Base-by-base conservation (phyloP, 2,888 invertebrate genomes). In the Megamerina dolium region DNA sequence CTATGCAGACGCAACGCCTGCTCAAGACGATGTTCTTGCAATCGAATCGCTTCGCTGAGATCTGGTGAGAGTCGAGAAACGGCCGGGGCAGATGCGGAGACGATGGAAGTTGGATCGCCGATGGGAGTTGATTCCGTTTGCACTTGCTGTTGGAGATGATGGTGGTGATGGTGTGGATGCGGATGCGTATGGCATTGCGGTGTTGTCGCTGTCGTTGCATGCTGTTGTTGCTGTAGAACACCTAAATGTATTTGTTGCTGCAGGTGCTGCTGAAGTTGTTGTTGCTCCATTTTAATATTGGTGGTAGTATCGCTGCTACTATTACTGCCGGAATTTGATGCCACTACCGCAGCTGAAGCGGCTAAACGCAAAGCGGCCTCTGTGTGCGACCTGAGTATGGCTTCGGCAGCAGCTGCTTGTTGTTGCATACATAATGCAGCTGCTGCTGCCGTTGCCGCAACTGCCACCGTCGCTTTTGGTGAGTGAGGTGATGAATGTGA, bases 321-420 rank as follows among this genome's bases (percentile, higher is more conserved):
- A 27, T 4, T 29, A 14, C 9, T 18, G 10, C 27, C 34, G 10
- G 19, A 50, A 23, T 46, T 56, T 14, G 60, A 60, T 8, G 73
- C 74, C 1, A 82, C 82, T 61, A 85, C n/a, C n/a, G n/a, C n/a
- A n/a, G n/a, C 85, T 8, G 81, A 81, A 52, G 89, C 89, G 26
- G 89, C 90, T 45, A 90, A 70, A 58, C 90, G 77, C 27, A 91
- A 74, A 5, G 85, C 85, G 1, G 88, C 88, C 67, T 90, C 90
- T 1, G 89, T 89, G 62, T 91, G 90, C 55, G 87, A 86, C 61
- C 90, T 77, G 17, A 91, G 73, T 38, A 90, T 74, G 0, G 85
- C 86, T 67, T 88, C 87, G 2, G 86, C 85, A n/a, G n/a, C n/a
- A n/a, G n/a, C n/a, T n/a, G n/a, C n/a, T 61, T 87, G 86, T 61